Evolutionary conservation across 2,888 invertebrate genomes (phyloP).

Genomic region (Caenorhabditis uteleia): DNA sequence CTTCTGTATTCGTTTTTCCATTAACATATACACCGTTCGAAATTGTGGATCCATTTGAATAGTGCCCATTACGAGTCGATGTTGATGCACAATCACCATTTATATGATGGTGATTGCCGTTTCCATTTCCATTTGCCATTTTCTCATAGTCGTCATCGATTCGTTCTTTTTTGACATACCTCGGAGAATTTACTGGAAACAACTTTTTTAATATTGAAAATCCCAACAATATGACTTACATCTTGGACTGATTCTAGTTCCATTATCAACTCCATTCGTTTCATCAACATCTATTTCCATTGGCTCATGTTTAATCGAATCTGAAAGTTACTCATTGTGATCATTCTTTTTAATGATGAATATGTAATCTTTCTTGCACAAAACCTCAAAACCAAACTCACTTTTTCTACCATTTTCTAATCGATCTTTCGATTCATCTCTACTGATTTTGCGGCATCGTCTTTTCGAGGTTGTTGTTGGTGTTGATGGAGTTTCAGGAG

Average conservation of each 20-base stretch:
- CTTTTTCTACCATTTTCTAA: slow-evolving; percentile 5
- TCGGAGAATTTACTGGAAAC: slow-evolving; percentile 22
- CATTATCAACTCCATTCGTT: slow-evolving; percentile 3
- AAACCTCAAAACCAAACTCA: background rate
- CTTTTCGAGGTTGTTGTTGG: slow-evolving; percentile 3
- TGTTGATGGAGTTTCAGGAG: slow-evolving; percentile 11
- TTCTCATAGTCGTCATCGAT: slow-evolving; percentile 13
- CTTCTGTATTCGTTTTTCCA: slow-evolving; percentile 8
- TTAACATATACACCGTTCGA: background rate
- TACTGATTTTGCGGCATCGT: slow-evolving; percentile 7
- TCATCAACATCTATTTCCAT: slow-evolving; percentile 25
- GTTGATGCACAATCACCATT: slow-evolving; percentile 10
- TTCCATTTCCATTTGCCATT: slow-evolving; percentile 13
- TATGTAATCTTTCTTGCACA: no score
- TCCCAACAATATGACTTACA: slow-evolving; percentile 1
- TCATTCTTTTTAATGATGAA: no score
- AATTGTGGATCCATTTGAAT: background rate
- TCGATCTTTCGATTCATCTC: slow-evolving; percentile 10
- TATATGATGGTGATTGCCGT: slow-evolving; percentile 10
- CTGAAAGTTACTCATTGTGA: slow-evolving; percentile 8
- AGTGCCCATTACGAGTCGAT: background rate
- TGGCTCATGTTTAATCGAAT: slow-evolving; percentile 1
- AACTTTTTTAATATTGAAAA: background rate
- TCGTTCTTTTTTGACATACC: slow-evolving; percentile 21
- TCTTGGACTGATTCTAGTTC: slow-evolving; percentile 8